These are phyloP conservation scores for Drosophila helvetica DNA, from an alignment of 2,888 invertebrate genomes.

Conservation along the genomic window DNA sequence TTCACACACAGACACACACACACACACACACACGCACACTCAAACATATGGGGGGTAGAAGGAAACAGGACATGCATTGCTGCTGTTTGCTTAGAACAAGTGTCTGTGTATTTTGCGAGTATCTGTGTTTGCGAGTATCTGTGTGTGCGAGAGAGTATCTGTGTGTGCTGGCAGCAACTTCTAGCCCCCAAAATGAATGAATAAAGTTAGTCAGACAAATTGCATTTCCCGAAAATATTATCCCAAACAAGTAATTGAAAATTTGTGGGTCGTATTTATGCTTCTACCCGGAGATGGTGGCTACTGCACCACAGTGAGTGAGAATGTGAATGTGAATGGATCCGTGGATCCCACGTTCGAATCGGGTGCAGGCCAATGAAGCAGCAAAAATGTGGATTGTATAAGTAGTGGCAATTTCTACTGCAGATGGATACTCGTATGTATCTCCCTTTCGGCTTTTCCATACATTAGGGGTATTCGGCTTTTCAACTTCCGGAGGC, in stretches of 20 bases:
- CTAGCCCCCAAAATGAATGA: conserved; percentile 64
- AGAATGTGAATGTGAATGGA: not conserved
- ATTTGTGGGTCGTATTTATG: conserved; percentile 74
- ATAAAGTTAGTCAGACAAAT: conserved; percentile 80
- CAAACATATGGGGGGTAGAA: conserved; percentile 71
- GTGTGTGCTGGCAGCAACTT: conserved; percentile 67
- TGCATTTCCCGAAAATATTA: conserved; percentile 80
- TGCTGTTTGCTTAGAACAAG: conserved; percentile 28
- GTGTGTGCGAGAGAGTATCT: conserved; percentile 46
- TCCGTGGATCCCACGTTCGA: not conserved
- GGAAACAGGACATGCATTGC: conserved; percentile 54
- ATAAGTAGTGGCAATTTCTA: no score
- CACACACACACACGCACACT: conserved; percentile 49
- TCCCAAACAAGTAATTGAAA: conserved; percentile 78
- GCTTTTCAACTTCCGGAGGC: no score
- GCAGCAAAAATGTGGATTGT: not conserved
- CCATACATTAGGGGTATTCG: no score
- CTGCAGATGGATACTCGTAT: no score
- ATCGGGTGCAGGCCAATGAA: not conserved
- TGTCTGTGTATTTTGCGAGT: conserved; percentile 15
- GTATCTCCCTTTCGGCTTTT: no score
- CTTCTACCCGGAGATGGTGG: not conserved
- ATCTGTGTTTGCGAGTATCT: conserved; percentile 12
- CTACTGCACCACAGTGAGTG: not conserved
- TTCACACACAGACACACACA: conserved; percentile 31